These are phyloP conservation scores for Macrostomum cliftonense DNA, from an alignment of 2,888 invertebrate genomes.

Conservation along the genomic window DNA sequence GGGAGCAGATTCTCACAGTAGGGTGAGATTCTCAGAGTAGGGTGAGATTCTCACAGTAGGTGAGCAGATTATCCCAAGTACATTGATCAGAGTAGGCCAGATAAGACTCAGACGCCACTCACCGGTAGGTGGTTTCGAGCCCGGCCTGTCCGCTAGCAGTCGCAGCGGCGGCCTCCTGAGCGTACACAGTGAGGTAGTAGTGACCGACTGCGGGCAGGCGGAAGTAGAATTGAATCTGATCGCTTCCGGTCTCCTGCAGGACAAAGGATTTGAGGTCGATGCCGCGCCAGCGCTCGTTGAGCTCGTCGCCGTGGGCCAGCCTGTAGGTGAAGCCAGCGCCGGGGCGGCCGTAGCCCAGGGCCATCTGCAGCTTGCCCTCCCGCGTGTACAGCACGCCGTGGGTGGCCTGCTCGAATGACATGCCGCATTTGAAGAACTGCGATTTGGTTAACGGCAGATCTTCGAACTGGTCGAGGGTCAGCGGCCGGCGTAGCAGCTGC, in stretches of 20 bases:
- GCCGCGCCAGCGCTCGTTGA: constrained; percentile 1
- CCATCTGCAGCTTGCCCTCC: constrained; percentile 29
- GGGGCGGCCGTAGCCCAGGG: constrained; percentile 31
- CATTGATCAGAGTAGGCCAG: too few relatives aligned
- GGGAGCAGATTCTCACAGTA: too few relatives aligned
- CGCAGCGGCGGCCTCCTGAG: constrained; percentile 11
- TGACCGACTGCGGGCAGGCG: not conserved
- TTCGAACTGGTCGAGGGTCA: constrained; percentile 27
- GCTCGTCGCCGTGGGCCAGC: constrained; percentile 19
- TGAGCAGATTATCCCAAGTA: too few relatives aligned
- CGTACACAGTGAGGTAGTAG: not conserved
- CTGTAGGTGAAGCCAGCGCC: constrained; percentile 34
- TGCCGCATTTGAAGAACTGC: constrained; percentile 36
- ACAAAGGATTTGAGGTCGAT: not conserved
- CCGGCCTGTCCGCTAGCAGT: constrained; percentile 6
- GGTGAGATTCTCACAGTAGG: too few relatives aligned
- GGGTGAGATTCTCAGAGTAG: too few relatives aligned
- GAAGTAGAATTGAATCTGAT: constrained; percentile 18
- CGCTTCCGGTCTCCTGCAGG: not conserved
- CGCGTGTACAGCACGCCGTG: constrained; percentile 30
- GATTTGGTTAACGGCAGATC: constrained; percentile 36
- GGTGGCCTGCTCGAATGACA: constrained; percentile 23
- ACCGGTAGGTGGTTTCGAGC: too few relatives aligned
- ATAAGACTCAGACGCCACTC: too few relatives aligned
- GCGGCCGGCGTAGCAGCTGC: constrained; percentile 27